Evolutionary conservation across 2,797 vertebrate genomes (phyloP).

Genomic region (Urophycis tenuis): DNA sequence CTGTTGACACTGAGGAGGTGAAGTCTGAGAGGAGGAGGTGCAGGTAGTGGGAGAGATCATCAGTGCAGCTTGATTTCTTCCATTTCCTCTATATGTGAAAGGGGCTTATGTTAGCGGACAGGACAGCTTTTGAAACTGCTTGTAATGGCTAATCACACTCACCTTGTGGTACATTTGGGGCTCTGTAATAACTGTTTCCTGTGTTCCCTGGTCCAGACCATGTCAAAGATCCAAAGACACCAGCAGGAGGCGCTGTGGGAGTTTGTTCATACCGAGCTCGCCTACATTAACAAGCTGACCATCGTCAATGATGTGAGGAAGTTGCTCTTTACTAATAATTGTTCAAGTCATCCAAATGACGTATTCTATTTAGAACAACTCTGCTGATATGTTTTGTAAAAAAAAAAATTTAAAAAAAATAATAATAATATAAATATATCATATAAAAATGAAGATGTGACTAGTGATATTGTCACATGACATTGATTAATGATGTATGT

Average conservation of each 20-base stretch:
- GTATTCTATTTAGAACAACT: neutral
- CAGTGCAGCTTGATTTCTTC: no score
- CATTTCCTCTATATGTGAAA: no score
- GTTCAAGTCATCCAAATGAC: neutral
- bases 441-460: no score
- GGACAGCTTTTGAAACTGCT: no score
- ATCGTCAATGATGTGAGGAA: constrained; percentile 73
- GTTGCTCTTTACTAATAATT: neutral
- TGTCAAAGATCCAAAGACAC: constrained; percentile 71
- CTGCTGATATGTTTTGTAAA: neutral
- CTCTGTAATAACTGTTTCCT: neutral
- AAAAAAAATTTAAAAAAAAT: neutral
- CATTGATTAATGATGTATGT: constrained; percentile 26
- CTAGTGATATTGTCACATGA: constrained; percentile 4
- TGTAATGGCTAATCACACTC: no score
- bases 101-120: no score
- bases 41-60: no score
- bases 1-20: no score
- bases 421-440: no score
- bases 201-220: constrained; percentile 58
- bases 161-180: no score
- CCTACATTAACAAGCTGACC: constrained; percentile 74
- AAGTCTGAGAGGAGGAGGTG: no score
- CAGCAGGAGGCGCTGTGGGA: constrained; percentile 87
- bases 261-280: constrained; percentile 76